Evolutionary conservation across 2,797 vertebrate genomes (phyloP).

Genomic region (Numenius phaeopus): DNA sequence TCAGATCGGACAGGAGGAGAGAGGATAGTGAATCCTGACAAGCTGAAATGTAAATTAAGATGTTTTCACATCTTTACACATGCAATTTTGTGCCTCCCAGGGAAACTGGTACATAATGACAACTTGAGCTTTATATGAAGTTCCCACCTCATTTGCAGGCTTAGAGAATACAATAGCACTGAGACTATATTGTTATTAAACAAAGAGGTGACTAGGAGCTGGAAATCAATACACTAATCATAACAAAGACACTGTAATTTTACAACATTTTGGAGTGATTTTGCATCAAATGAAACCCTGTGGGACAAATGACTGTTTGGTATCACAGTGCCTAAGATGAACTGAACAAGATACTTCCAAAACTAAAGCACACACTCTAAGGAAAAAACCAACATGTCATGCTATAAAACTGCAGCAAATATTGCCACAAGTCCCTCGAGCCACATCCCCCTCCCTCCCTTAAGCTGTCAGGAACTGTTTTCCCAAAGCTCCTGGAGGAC

Average conservation of each 20-base stretch:
- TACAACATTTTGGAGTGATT: background rate
- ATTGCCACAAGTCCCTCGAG: background rate
- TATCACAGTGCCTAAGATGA: background rate
- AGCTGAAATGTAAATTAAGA: background rate
- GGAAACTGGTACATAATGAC: background rate
- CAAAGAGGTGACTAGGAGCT: background rate
- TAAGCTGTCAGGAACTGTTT: constrained; percentile 9
- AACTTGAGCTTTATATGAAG: background rate
- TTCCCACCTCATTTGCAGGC: background rate
- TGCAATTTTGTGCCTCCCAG: background rate
- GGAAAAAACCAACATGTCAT: background rate
- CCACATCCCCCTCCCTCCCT: background rate
- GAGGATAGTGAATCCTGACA: background rate
- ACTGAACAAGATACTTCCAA: background rate
- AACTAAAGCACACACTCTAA: background rate
- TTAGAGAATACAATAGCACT: background rate
- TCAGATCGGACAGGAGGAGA: background rate
- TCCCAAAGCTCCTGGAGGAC: background rate
- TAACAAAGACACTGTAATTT: background rate
- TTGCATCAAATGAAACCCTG: background rate
- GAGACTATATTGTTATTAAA: background rate
- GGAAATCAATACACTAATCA: background rate
- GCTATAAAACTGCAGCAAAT: background rate
- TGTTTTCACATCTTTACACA: background rate
- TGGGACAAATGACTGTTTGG: background rate